Percentiles rank a stretch among this genome's conserved stretches.
Evolutionary conservation across 1,140 invertebrate genomes (phyloP).

Genomic region (Zaprionus taronus): DNA sequence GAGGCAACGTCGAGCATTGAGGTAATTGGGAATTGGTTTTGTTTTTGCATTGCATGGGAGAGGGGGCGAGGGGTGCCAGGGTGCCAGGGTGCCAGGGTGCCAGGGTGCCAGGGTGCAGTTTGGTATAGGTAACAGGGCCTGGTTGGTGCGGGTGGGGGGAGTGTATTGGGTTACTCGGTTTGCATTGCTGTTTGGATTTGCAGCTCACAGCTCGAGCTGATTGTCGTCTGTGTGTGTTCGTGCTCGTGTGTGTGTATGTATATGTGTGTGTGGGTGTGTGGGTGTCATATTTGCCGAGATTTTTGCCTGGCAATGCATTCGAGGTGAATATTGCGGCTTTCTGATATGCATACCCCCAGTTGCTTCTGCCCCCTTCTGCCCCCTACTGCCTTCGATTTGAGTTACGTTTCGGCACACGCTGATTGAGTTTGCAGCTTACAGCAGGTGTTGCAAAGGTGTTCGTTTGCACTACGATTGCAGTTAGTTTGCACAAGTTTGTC

Average conservation of each 20-base stretch:
- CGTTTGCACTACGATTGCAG: background rate
- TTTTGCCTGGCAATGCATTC: slow-evolving; percentile 25
- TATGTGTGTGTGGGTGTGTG: background rate
- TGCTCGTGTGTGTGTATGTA: slow-evolving; percentile 3
- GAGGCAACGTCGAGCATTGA: slow-evolving; percentile 60
- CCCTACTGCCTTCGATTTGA: background rate
- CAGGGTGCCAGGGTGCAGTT: background rate
- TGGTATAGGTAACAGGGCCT: slow-evolving; percentile 36
- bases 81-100: background rate
- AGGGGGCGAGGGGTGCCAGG: background rate
- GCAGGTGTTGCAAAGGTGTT: background rate
- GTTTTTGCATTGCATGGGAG: slow-evolving; percentile 1
- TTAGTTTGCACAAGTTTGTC: background rate
- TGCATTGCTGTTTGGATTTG: slow-evolving; percentile 24
- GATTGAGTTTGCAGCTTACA: background rate
- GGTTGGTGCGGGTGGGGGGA: background rate
- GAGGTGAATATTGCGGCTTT: slow-evolving; percentile 35
- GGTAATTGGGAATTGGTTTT: slow-evolving; percentile 66
- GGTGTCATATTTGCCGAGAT: slow-evolving; percentile 40
- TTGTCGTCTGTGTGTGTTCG: slow-evolving; percentile 25
- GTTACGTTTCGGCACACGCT: background rate
- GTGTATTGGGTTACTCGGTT: slow-evolving; percentile 21
- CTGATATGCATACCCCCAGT: slow-evolving; percentile 19
- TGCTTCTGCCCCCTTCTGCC: background rate
- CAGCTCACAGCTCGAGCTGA: slow-evolving; percentile 19